Evolutionary conservation across 37 sponge, comb jelly and placozoan genomes (phyloP).

Genomic region (Petrosia ficiformis): DNA sequence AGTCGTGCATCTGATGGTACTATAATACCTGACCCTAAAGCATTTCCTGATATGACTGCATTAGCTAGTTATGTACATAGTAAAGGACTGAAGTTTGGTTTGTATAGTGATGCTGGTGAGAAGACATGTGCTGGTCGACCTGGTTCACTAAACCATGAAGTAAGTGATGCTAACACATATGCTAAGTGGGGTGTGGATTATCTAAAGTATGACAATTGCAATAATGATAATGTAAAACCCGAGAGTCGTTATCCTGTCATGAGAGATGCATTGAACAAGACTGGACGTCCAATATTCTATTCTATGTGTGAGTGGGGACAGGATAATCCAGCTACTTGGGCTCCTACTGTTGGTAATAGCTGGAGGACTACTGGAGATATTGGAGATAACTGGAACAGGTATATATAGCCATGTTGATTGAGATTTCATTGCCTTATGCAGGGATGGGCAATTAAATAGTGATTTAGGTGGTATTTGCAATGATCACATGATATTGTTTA

Average conservation of each 20-base stretch:
- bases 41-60: conserved; percentile 74
- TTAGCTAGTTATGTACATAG: conserved; percentile 55
- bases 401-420: not conserved
- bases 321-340: conserved; percentile 70
- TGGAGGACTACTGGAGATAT: conserved; percentile 91
- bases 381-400: conserved; percentile 43
- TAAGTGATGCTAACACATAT: conserved; percentile 62
- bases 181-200: conserved; percentile 78
- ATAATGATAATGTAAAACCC: conserved; percentile 27
- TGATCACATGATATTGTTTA: not conserved
- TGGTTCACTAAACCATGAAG: conserved; percentile 76
- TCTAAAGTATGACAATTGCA: conserved; percentile 86
- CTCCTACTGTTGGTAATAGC: conserved; percentile 73
- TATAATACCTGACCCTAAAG: conserved; percentile 50
- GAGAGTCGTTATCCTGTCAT: conserved; percentile 66
- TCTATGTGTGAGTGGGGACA: conserved; percentile 81
- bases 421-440: not conserved
- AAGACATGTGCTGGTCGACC: conserved; percentile 69
- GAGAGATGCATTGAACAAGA: conserved; percentile 69
- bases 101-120: conserved; percentile 84
- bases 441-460: too few relatives aligned
- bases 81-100: conserved; percentile 73
- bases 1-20: conserved; percentile 28
- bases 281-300: conserved; percentile 72
- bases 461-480: not conserved